Conservation (phyloP, 2,888 invertebrate genomes). For the Unio pictorum region DNA sequence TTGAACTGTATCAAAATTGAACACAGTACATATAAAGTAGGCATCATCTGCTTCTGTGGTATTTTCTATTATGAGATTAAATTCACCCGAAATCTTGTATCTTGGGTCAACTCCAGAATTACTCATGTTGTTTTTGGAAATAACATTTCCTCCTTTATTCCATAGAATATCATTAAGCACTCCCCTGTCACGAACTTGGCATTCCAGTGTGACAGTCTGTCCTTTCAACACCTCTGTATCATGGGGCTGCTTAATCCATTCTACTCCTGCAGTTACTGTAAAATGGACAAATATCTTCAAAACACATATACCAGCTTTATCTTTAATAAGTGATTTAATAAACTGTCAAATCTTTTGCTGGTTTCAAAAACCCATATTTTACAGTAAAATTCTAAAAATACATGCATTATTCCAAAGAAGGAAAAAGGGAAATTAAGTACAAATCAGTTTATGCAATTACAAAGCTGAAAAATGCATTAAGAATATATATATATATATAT, state of each 20-base stretch:
- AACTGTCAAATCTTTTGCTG: too few relatives aligned
- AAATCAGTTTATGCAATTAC: too few relatives aligned
- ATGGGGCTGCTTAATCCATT: conserved; percentile 20
- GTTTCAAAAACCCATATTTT: too few relatives aligned
- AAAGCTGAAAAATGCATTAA: too few relatives aligned
- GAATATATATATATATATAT: too few relatives aligned
- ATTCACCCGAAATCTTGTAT: conserved; percentile 31
- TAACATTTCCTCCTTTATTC: conserved; percentile 27
- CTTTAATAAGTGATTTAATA: too few relatives aligned
- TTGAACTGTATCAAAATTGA: conserved; percentile 30
- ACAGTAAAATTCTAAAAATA: too few relatives aligned
- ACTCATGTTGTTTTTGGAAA: conserved; percentile 34
- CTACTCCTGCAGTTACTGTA: conserved; percentile 7
- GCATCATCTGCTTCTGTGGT: conserved; percentile 39
- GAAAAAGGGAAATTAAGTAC: too few relatives aligned
- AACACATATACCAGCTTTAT: too few relatives aligned
- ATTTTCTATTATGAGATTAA: conserved; percentile 40
- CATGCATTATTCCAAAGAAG: too few relatives aligned
- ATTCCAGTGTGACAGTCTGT: conserved; percentile 32
- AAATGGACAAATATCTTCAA: too few relatives aligned
- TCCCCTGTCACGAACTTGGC: conserved; percentile 20
- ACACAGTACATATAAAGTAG: conserved; percentile 38
- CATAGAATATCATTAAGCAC: conserved; percentile 16
- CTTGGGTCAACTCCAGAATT: conserved; percentile 15
- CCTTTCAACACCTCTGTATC: conserved; percentile 26